phyloP scores from a whole-genome alignment of 1,140 invertebrate species.

The Aleiodes sp. region DNA sequence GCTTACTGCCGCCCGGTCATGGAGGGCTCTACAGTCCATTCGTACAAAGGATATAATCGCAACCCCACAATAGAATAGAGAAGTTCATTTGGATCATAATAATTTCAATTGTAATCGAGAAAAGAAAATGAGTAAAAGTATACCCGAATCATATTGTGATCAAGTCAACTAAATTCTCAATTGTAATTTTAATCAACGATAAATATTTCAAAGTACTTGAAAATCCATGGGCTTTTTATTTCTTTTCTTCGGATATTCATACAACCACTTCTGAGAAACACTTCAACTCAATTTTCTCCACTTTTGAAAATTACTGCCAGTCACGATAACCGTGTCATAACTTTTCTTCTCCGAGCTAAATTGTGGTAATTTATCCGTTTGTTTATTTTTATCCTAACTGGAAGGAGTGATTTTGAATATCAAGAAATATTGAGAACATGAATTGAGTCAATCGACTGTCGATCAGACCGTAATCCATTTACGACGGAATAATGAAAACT shows the following conservation, averaged over 20 bases:
- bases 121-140: not conserved
- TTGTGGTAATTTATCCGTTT: too few relatives aligned
- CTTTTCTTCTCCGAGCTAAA: not conserved
- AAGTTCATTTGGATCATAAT: conserved; percentile 63
- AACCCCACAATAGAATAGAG: conserved; percentile 58
- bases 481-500: conserved; percentile 61
- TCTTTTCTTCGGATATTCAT: not conserved
- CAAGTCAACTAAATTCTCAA: not conserved
- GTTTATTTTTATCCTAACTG: too few relatives aligned
- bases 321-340: conserved; percentile 11
- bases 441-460: conserved; percentile 41
- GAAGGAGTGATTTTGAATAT: too few relatives aligned
- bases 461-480: conserved; percentile 66
- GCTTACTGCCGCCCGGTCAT: conserved; percentile 48
- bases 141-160: not conserved
- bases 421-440: too few relatives aligned
- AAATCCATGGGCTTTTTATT: not conserved
- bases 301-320: not conserved
- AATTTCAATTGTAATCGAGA: conserved; percentile 57
- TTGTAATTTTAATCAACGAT: not conserved
- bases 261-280: not conserved
- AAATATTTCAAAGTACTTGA: not conserved
- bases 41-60: conserved; percentile 62
- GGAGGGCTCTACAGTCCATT: conserved; percentile 49
- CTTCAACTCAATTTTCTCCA: not conserved